Evolutionary conservation across 2,113 vertebrate genomes (phyloP).

Genomic region (Microcebus jonahi): DNA sequence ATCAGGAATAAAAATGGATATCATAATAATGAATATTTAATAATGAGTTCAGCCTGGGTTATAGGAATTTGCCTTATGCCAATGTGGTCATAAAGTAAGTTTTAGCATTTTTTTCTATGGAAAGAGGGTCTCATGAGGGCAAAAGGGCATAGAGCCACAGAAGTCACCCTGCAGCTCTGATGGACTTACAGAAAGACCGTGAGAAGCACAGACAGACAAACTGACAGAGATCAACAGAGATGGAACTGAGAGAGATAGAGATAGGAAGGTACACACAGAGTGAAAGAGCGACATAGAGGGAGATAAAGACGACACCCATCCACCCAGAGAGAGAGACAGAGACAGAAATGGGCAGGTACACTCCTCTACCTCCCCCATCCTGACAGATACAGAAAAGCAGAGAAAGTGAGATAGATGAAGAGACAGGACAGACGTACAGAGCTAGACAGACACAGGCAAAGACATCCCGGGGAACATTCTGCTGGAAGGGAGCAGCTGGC

Average conservation of each 20-base stretch:
- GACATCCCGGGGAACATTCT: neutral
- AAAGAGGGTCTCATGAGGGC: neutral
- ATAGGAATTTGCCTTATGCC: neutral
- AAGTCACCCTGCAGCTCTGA: neutral
- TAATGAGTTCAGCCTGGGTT: neutral
- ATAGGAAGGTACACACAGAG: neutral
- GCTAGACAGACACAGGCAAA: neutral
- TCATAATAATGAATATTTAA: neutral
- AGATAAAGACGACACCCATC: neutral
- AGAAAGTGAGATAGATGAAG: neutral
- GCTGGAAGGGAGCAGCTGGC: neutral
- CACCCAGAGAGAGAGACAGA: neutral
- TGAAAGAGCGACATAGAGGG: neutral
- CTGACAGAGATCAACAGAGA: neutral
- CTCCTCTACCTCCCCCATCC: neutral
- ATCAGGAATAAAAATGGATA: neutral
- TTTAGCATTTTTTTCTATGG: neutral
- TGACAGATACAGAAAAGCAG: neutral
- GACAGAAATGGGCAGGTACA: rapidly evolving
- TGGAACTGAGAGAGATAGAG: neutral
- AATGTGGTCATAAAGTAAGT: neutral
- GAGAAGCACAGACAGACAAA: neutral
- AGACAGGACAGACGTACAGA: neutral
- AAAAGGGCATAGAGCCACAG: neutral
- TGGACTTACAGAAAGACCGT: neutral